A percentile compares a stretch with the other conserved stretches of the same genome.
Evolutionary conservation across 2,888 invertebrate species (phyloP).

Genomic region (Tenthredo amoena): DNA sequence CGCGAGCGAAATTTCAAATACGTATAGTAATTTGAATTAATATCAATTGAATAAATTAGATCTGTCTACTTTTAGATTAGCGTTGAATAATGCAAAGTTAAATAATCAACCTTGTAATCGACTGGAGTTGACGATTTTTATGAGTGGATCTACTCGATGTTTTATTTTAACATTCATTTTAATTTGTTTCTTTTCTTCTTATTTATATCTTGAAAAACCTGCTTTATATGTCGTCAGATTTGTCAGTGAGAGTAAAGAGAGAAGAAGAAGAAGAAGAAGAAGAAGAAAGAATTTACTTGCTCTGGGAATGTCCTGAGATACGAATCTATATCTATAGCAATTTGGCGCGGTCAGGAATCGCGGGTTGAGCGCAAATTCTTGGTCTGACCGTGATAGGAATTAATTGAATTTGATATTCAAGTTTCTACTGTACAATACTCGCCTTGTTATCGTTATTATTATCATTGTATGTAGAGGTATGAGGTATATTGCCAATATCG

Average conservation of each 20-base stretch:
- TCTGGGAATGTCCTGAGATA: neutral
- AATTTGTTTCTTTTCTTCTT: neutral
- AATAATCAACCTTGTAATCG: neutral
- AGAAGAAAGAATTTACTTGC: neutral
- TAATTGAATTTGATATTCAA: constrained; percentile 39
- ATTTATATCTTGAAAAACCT: neutral
- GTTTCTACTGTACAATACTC: neutral
- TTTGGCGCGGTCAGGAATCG: constrained; percentile 5
- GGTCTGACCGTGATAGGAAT: constrained; percentile 19
- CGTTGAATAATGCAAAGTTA: neutral
- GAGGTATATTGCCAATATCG: neutral
- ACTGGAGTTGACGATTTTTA: neutral
- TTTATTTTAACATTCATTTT: neutral
- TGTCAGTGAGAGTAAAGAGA: neutral
- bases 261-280: neutral
- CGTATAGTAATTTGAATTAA: neutral
- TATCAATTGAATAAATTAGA: neutral
- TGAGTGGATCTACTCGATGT: too few relatives aligned
- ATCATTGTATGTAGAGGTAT: neutral
- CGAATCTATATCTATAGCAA: neutral
- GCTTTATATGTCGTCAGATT: neutral
- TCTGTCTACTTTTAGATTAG: neutral
- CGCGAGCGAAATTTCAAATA: neutral
- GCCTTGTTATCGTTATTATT: constrained; percentile 13
- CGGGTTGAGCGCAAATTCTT: constrained; percentile 5